A percentile compares a stretch with the other conserved stretches of the same genome.
Conservation (phyloP, 2,888 invertebrate species). For the Lypha dubia region DNA sequence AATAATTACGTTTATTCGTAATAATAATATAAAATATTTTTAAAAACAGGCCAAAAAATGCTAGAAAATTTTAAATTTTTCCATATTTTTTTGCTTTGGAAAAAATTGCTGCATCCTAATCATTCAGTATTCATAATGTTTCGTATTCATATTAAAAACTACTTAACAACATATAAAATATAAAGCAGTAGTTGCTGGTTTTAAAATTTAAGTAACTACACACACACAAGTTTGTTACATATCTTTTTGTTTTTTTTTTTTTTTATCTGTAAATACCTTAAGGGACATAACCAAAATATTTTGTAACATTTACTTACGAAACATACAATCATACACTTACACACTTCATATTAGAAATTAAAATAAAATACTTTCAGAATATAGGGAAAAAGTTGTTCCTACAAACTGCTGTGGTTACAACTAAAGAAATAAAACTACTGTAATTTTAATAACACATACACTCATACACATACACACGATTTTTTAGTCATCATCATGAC, state of each 20-base stretch:
- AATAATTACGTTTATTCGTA: no score
- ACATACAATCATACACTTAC: slow-evolving; percentile 25
- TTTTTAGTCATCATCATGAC: slow-evolving; percentile 61
- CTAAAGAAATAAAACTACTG: slow-evolving; percentile 32
- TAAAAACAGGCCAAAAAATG: no score
- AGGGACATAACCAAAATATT: slow-evolving; percentile 63
- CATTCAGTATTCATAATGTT: background rate
- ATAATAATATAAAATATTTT: no score
- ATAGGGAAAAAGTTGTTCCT: slow-evolving; percentile 37
- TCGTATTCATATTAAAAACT: background rate
- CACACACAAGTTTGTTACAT: slow-evolving; percentile 17
- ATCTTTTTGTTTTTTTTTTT: background rate
- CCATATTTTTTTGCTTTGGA: background rate
- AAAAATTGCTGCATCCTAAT: background rate
- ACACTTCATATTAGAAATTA: slow-evolving; percentile 1
- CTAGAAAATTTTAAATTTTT: no score
- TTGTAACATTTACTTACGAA: slow-evolving; percentile 56
- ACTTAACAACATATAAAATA: background rate
- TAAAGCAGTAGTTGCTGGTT: slow-evolving; percentile 5
- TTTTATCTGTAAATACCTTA: no score
- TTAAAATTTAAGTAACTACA: slow-evolving; percentile 27
- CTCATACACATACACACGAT: slow-evolving; percentile 3
- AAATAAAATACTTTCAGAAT: slow-evolving; percentile 33
- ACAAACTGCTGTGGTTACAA: slow-evolving; percentile 26
- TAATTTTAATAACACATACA: slow-evolving; percentile 52